Conservation (phyloP, 2,888 invertebrate species). For the Troides helena region DNA sequence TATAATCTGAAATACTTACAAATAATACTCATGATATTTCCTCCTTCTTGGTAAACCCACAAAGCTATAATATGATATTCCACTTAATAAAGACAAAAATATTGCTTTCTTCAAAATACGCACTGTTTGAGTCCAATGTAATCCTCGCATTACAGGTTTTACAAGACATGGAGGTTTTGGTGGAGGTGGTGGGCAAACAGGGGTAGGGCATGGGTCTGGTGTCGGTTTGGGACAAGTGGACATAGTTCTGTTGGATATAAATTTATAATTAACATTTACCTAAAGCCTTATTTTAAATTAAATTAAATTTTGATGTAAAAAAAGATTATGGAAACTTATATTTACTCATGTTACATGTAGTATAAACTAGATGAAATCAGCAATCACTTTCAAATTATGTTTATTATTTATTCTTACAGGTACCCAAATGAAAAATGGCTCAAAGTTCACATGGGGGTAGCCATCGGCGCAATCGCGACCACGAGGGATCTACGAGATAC, state of each 20-base stretch:
- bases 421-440: conserved; percentile 63
- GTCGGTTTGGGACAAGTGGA: conserved; percentile 39
- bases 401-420: conserved; percentile 37
- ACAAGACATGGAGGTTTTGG: conserved; percentile 50
- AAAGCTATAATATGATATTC: conserved; percentile 67
- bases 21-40: conserved; percentile 87
- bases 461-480: conserved; percentile 81
- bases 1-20: conserved; percentile 72
- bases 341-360: too few relatives aligned
- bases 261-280: not conserved
- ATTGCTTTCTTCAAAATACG: conserved; percentile 76
- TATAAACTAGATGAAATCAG: too few relatives aligned
- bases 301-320: too few relatives aligned
- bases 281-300: not conserved
- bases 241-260: conserved; percentile 5
- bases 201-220: conserved; percentile 51
- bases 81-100: conserved; percentile 54
- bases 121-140: conserved; percentile 83
- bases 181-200: conserved; percentile 51
- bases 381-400: not conserved
- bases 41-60: conserved; percentile 78
- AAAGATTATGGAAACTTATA: too few relatives aligned
- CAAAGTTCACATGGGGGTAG: conserved; percentile 86
- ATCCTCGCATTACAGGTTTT: conserved; percentile 85
- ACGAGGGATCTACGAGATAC: conserved; percentile 82